These are phyloP conservation scores for Muntiacus reevesi DNA, from an alignment of 2,113 vertebrate genomes.

Conservation along the genomic window DNA sequence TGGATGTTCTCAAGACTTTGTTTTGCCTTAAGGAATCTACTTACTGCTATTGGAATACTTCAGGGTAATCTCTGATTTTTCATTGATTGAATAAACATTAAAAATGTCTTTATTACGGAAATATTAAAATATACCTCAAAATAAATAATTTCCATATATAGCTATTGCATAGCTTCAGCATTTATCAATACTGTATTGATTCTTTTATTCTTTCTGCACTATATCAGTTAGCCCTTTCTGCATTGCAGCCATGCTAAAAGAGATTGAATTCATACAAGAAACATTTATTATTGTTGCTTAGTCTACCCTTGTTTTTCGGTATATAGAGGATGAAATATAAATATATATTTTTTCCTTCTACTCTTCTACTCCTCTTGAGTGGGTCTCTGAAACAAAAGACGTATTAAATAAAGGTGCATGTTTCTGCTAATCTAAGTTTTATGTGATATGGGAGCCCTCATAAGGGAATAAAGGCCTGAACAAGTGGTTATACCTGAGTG, in stretches of 20 bases:
- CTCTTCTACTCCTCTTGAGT: background rate
- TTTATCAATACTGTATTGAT: background rate
- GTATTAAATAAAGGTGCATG: background rate
- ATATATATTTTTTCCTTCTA: background rate
- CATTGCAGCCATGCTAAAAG: background rate
- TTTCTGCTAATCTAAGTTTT: background rate
- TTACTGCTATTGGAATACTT: background rate
- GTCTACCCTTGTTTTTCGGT: accelerated
- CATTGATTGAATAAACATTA: background rate
- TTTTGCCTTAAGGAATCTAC: background rate
- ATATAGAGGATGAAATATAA: background rate
- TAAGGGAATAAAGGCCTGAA: background rate
- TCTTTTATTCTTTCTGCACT: background rate
- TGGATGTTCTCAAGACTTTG: background rate
- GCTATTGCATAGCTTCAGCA: background rate
- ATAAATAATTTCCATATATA: background rate
- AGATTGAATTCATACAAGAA: background rate
- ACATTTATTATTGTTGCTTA: background rate
- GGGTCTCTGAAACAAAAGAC: background rate
- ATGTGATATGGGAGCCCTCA: background rate
- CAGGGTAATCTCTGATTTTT: background rate
- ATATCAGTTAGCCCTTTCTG: background rate
- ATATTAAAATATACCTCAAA: background rate
- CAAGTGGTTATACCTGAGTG: background rate
- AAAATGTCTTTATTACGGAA: background rate